Conservation (phyloP, 2,888 invertebrate species). For the Drosophila testacea region DNA sequence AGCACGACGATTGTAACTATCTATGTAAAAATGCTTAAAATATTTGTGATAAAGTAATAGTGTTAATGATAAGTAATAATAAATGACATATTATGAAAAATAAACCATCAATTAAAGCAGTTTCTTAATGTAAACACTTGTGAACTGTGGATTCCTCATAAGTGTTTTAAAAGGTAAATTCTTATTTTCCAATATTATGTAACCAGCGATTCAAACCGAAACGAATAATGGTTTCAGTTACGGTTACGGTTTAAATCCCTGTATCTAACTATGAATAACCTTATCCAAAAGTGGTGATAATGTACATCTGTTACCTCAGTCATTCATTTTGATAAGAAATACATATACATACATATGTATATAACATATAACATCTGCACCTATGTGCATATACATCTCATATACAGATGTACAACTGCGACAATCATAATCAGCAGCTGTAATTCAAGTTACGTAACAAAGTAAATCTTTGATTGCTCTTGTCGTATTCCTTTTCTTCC, state of each 20-base stretch:
- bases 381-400: too few relatives aligned
- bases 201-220: too few relatives aligned
- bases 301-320: background rate
- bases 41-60: conserved; percentile 81
- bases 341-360: background rate
- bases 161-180: background rate
- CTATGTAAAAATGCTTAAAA: conserved; percentile 82
- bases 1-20: conserved; percentile 75
- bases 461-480: too few relatives aligned
- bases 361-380: background rate
- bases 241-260: too few relatives aligned
- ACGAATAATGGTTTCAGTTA: too few relatives aligned
- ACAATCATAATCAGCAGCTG: background rate
- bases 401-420: background rate
- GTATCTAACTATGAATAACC: too few relatives aligned
- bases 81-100: conserved; percentile 65
- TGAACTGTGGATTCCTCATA: background rate
- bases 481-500: background rate
- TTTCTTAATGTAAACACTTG: background rate
- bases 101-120: conserved; percentile 6
- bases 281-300: background rate
- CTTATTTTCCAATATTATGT: background rate
- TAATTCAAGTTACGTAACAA: background rate
- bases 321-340: background rate
- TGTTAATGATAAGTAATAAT: conserved; percentile 78